Conservation (phyloP, 2,888 invertebrate species). For the Papilio demoleus region DNA sequence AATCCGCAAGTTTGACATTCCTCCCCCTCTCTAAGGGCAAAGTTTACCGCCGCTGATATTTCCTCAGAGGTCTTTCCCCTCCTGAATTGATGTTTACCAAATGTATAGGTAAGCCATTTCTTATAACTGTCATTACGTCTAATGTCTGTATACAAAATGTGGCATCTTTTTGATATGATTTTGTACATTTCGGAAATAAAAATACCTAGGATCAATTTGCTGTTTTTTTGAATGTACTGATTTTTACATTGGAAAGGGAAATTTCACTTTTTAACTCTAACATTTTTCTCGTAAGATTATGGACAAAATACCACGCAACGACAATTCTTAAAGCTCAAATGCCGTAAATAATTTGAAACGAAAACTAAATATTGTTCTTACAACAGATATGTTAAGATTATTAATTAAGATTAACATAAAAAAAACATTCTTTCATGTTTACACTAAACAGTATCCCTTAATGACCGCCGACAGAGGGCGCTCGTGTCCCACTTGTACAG, state of each 20-base stretch:
- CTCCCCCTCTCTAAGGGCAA: slow-evolving; percentile 51
- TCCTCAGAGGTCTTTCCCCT: slow-evolving; percentile 48
- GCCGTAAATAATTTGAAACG: too few relatives aligned
- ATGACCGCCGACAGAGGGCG: slow-evolving; percentile 36
- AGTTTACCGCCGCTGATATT: slow-evolving; percentile 60
- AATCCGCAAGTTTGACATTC: slow-evolving; percentile 61
- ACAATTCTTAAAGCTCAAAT: too few relatives aligned
- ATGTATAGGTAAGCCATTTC: slow-evolving; percentile 32
- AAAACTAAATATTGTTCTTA: too few relatives aligned
- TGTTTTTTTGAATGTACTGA: not conserved
- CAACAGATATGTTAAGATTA: too few relatives aligned
- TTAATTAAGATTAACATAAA: too few relatives aligned
- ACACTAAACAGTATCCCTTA: slow-evolving; percentile 23
- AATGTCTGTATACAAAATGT: not conserved
- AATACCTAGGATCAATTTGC: too few relatives aligned
- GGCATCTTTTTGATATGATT: not conserved
- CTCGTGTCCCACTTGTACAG: slow-evolving; percentile 14
- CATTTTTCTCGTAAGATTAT: too few relatives aligned
- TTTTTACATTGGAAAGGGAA: too few relatives aligned
- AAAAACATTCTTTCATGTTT: slow-evolving; percentile 3
- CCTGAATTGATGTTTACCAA: slow-evolving; percentile 42
- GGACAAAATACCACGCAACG: too few relatives aligned
- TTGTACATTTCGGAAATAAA: not conserved
- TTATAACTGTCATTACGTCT: slow-evolving; percentile 21
- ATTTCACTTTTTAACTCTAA: too few relatives aligned